Evolutionary conservation across 2,797 vertebrate species (phyloP).

Genomic region (Molothrus aeneus): DNA sequence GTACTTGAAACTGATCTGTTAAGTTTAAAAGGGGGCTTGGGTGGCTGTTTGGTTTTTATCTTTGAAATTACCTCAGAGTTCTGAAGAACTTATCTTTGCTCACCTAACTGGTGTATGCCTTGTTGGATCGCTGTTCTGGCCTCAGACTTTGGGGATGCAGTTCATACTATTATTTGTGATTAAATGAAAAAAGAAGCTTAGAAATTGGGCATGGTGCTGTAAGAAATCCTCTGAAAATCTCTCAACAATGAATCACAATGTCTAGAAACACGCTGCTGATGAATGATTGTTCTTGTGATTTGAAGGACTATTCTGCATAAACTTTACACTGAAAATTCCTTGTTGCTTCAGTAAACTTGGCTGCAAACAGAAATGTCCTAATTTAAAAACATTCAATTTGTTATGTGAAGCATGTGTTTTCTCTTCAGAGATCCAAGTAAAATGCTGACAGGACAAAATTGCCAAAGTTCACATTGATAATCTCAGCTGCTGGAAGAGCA

Average conservation of each 20-base stretch:
- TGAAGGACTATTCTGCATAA: constrained; percentile 19
- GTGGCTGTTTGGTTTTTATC: background rate
- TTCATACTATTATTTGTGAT: background rate
- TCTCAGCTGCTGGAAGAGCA: background rate
- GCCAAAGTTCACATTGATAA: background rate
- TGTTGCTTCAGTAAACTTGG: background rate
- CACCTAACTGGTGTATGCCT: background rate
- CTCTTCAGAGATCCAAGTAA: constrained; percentile 2
- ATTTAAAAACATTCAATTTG: constrained; percentile 39
- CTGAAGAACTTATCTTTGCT: background rate
- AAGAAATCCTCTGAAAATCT: constrained; percentile 16
- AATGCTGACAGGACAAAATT: constrained; percentile 6
- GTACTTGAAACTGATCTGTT: background rate
- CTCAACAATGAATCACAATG: background rate
- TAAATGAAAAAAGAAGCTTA: background rate
- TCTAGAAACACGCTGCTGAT: background rate
- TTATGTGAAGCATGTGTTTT: constrained; percentile 41
- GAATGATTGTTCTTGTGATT: background rate
- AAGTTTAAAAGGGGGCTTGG: background rate
- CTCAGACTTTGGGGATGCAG: background rate
- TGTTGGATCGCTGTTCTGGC: background rate
- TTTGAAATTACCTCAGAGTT: background rate
- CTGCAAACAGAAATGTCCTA: background rate
- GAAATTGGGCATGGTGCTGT: background rate
- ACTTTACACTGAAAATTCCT: constrained; percentile 4